Percentiles rank a stretch among this genome's conserved stretches.
phyloP scores from a whole-genome alignment of 2,113 vertebrate genomes.

The Motacilla tschutschensis region DNA sequence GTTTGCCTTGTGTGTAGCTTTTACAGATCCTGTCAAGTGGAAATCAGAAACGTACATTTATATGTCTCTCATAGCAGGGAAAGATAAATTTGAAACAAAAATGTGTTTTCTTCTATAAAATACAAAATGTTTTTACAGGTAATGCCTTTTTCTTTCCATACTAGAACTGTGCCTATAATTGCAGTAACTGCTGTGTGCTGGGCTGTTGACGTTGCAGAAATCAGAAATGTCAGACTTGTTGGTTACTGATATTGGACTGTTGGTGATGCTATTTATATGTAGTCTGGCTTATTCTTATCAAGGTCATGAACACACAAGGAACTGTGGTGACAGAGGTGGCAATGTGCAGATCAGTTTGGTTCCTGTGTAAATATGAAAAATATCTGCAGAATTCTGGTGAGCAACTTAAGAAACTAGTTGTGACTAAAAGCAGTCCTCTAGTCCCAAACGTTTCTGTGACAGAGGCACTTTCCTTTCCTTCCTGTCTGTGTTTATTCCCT shows the following conservation, averaged over 20 bases:
- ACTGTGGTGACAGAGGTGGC: not conserved
- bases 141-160: not conserved
- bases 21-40: not conserved
- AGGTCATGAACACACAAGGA: not conserved
- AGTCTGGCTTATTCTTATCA: not conserved
- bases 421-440: not conserved
- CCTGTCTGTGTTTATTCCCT: not conserved
- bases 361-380: not conserved
- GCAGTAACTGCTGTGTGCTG: not conserved
- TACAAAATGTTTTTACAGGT: not conserved
- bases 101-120: not conserved
- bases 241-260: not conserved
- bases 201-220: slow-evolving; percentile 2
- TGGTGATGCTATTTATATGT: not conserved
- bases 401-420: not conserved
- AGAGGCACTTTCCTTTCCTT: not conserved
- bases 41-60: slow-evolving; percentile 22
- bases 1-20: slow-evolving; percentile 9
- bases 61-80: not conserved
- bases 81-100: not conserved
- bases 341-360: not conserved
- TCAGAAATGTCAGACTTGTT: not conserved
- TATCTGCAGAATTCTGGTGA: not conserved
- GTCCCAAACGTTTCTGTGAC: not conserved
- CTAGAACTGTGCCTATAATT: not conserved